These are phyloP conservation scores for Pollenia angustigena DNA, from an alignment of 2,888 invertebrate species.

Conservation along the genomic window DNA sequence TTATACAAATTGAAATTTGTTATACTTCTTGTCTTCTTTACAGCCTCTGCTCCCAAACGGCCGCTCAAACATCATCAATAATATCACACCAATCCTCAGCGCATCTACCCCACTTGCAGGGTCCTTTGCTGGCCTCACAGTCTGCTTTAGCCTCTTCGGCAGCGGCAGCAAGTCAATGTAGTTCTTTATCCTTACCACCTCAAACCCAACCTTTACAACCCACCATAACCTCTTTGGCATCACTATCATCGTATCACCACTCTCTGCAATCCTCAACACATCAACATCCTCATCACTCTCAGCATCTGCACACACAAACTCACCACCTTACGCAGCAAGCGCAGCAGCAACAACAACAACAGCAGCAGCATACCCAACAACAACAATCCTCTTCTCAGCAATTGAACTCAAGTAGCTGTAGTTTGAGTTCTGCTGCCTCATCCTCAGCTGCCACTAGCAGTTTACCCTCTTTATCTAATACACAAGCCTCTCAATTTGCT, in stretches of 20 bases:
- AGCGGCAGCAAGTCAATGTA: slow-evolving; percentile 84
- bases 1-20: not conserved
- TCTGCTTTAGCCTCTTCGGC: slow-evolving; percentile 71
- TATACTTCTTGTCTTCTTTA: slow-evolving; percentile 35
- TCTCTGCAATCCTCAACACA: slow-evolving; percentile 57
- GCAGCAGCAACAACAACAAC: slow-evolving; percentile 66
- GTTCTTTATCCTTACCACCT: slow-evolving; percentile 81
- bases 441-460: slow-evolving; percentile 74
- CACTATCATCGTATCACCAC: slow-evolving; percentile 73
- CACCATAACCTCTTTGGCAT: slow-evolving; percentile 78
- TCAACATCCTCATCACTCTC: slow-evolving; percentile 49
- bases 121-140: slow-evolving; percentile 69
- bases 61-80: slow-evolving; percentile 70
- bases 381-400: slow-evolving; percentile 74
- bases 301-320: slow-evolving; percentile 64
- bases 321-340: slow-evolving; percentile 67
- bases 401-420: slow-evolving; percentile 76
- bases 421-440: slow-evolving; percentile 66
- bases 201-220: slow-evolving; percentile 82
- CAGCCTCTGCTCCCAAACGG: slow-evolving; percentile 79
- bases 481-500: slow-evolving; percentile 77
- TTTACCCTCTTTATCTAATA: slow-evolving; percentile 77
- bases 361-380: slow-evolving; percentile 70
- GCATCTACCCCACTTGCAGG: slow-evolving; percentile 74
- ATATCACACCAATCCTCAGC: slow-evolving; percentile 72